Base-by-base conservation (phyloP, 1,140 invertebrate species). In the Onthophagus taurus region DNA sequence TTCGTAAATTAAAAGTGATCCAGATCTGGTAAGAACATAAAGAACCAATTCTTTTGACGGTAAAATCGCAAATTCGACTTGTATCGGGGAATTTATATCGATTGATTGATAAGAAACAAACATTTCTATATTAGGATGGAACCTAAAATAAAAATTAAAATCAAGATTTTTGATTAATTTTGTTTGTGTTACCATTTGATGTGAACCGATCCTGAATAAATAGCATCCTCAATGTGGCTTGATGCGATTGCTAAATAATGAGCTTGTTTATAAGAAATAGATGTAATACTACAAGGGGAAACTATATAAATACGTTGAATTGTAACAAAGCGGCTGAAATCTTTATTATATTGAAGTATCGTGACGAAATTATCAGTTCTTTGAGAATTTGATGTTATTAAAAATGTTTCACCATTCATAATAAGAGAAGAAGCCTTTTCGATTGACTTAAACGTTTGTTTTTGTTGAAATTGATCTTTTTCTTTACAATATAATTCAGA, bases 21-120 rank as follows among this genome's bases (percentile, higher is more conserved):
- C 47, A 43, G 47, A 54, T 21, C 54, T 47, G n/a, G 48, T 52
- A 29, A 57, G 38, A 7, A 59, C 42, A 37, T 57, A 57, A n/a
- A 60, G 42, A 19, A 59, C 33, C 19, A 60, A 47, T 48, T 60
- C 56, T 16, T 55, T 48, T 31, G 54, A 50, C 7, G 58, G 51
- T 20, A 60, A 42, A 7, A 51, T 34, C 18, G 45, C 37, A 37
- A 60, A 55, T 41, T 58, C 42, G 2, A 60, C 46, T 46, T 57
- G 44, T 5, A 50, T 42, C 13, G 58, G 58, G 4, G 47, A 45
- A 43, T 43, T 45, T 17, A 52, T 21, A 17, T 37, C n/a, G 35
- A 60, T 38, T 4, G 41, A 45, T 47, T 59, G 54, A 41, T 33
- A 54, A 13, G 47, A 26, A 8, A 14, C 23, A 24, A 58, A 57